Evolutionary conservation across 53 echinoderm and acorn worm species (phyloP), one percentile per base, ranked within the genome.

Genomic region (Actinopyga echinites): DNA sequence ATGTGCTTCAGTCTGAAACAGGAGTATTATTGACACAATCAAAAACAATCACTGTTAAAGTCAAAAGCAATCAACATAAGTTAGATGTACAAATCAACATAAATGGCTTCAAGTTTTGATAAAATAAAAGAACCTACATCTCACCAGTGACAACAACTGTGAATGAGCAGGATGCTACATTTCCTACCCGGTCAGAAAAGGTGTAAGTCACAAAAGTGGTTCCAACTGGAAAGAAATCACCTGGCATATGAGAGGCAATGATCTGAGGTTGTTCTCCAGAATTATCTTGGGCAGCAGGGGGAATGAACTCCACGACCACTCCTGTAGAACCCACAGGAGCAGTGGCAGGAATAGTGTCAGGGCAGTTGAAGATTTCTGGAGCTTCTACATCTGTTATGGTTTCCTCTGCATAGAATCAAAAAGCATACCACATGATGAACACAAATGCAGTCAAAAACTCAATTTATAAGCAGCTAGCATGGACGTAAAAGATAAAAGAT

Each of bases 161-260:
- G 29, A 80, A 80, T 1, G 81, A 33, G 42, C 81, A 80, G 5
- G 63, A 38, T 2, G 38, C 63, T 61, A 28, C 5, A 24, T 80
- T 80, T 23, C 81, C 81, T 1, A n/a, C 60, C 34, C 40, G 24
- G 59, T 80, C 81, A 58, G 81, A 61, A 15, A 80, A 80, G 13
- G 42, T 80, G 43, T 80, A 80, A 19, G 63, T 59, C 32, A 80
- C 81, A 35, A 80, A 38, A 12, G 81, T 80, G 10, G 60, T 32
- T 80, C 81, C 81, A 8, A 80, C 0, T 32, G 62, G 63, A 43
- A 80, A 80, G 81, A 80, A 80, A 24, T 42, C 81, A 8, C 81
- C 81, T 0, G 81, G 81, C 60, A 62, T 40, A 33, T 80, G 42
- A 22, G 81, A 61, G 9, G 60, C 38, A 20, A 61, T 8, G 20